Evolutionary conservation across 2,888 invertebrate species (phyloP), one percentile per base, ranked within the genome.

Genomic region (Boloria euphrosyne): DNA sequence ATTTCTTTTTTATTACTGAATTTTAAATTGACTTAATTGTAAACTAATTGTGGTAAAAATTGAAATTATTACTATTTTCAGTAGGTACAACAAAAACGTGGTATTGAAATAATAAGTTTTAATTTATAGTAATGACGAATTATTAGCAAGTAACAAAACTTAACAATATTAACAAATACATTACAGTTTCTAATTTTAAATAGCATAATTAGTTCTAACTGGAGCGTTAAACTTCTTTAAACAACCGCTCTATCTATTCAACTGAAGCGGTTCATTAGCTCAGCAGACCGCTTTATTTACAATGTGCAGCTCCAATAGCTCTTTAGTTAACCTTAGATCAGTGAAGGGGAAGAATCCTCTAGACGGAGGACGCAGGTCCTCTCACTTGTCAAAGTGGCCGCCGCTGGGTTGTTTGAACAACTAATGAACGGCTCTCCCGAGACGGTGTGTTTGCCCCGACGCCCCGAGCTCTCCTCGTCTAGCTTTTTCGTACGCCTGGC

Each of bases 361-460:
- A 75, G 77, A 75, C 79, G 77, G 76, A 73, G 74, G 74, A 73
- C 74, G 74, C 59, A 71, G 78, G 83, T 80, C 81, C 83, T 84
- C 83, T 79, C 82, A 87, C 87, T 86, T 89, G 90, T 91, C 91
- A 90, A 90, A 91, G 91, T 90, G 88, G 89, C 89, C 87, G 88
- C 86, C 87, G 86, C 83, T 84, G 85, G 89, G 84, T 78, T 91
- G 87, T 92, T 91, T 92, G 91, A 83, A 86, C 91, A 87, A 91
- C 87, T 92, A 92, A 92, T 92, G 91, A 91, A 90, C 85, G 89
- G 85, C 76, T 86, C 90, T 90, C 91, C 78, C 81, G 90, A 91
- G 91, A 90, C 86, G 82, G 71, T 74, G 79, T 90, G 89, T 91
- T 90, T 90, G 86, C 87, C 78, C 82, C 80, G 84, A 84, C 76